These are phyloP conservation scores for Cantharis lateralis DNA, from an alignment of 2,888 invertebrate species.

Conservation along the genomic window DNA sequence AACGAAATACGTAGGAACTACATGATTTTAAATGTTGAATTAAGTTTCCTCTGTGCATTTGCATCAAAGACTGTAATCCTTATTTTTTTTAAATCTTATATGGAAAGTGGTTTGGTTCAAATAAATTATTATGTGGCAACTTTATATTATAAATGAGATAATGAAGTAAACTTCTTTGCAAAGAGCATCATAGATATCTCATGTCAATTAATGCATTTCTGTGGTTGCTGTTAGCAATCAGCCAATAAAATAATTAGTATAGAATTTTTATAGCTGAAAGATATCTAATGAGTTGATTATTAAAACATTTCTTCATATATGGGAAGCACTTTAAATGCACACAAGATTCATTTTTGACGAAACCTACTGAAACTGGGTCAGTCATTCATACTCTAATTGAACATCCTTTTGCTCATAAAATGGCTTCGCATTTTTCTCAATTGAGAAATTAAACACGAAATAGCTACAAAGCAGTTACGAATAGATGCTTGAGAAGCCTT, in stretches of 20 bases:
- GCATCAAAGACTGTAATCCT: not conserved
- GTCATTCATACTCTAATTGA: no score
- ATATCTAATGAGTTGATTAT: not conserved
- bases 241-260: conserved; percentile 21
- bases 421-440: no score
- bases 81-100: conserved; percentile 7
- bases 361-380: no score
- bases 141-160: conserved; percentile 32
- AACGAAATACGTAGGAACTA: conserved; percentile 9
- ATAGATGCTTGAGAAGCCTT: not conserved
- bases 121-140: conserved; percentile 23
- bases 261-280: not conserved
- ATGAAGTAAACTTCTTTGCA: conserved; percentile 26
- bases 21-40: not conserved
- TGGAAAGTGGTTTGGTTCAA: conserved; percentile 17
- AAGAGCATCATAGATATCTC: conserved; percentile 28
- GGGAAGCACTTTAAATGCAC: no score
- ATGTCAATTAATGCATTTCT: conserved; percentile 30
- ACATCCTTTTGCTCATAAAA: no score
- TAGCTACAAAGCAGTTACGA: not conserved
- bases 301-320: not conserved
- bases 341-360: no score
- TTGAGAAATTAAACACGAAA: no score
- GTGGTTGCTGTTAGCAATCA: conserved; percentile 14
- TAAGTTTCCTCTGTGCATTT: not conserved